Percentiles rank a stretch among this genome's conserved stretches.
phyloP scores from a whole-genome alignment of 2,888 invertebrate species.

The Acholoe squamosa region DNA sequence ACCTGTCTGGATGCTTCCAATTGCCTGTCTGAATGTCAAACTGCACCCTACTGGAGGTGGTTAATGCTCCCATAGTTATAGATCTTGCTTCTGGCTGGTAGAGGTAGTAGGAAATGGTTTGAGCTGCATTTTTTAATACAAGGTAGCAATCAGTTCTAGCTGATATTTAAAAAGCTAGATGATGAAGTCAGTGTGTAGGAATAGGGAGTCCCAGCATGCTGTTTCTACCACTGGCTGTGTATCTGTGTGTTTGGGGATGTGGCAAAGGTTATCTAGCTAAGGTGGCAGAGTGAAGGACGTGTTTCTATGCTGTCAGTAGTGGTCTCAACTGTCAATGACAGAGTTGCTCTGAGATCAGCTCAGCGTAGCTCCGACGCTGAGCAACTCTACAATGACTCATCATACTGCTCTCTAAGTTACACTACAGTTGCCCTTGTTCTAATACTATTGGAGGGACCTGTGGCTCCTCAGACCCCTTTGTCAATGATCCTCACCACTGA shows the following conservation, averaged over 20 bases:
- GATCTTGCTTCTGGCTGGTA: neutral
- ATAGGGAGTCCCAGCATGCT: neutral
- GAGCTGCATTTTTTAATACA: neutral
- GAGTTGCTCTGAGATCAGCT: constrained; percentile 27
- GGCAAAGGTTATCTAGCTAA: neutral
- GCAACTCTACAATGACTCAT: neutral
- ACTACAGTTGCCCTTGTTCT: too few species aligned
- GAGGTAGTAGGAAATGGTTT: neutral
- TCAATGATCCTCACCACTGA: too few species aligned
- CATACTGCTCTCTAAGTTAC: too few species aligned
- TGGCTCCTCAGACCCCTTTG: too few species aligned
- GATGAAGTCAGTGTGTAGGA: neutral
- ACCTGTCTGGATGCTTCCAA: neutral
- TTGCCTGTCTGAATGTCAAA: constrained; percentile 9
- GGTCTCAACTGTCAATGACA: constrained; percentile 5
- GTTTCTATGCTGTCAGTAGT: constrained; percentile 7
- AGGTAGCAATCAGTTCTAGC: too few species aligned
- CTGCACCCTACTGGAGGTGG: neutral
- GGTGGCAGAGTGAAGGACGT: neutral
- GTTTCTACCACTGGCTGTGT: too few species aligned
- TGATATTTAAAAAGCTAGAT: neutral
- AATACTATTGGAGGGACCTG: too few species aligned
- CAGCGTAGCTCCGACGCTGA: neutral
- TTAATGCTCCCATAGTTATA: neutral
- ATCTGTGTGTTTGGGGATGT: too few species aligned